A percentile compares a stretch with the other conserved stretches of the same genome.
These are phyloP conservation scores for Brachionus asplanchnoidis DNA, from an alignment of 1,140 invertebrate species.

Conservation along the genomic window DNA sequence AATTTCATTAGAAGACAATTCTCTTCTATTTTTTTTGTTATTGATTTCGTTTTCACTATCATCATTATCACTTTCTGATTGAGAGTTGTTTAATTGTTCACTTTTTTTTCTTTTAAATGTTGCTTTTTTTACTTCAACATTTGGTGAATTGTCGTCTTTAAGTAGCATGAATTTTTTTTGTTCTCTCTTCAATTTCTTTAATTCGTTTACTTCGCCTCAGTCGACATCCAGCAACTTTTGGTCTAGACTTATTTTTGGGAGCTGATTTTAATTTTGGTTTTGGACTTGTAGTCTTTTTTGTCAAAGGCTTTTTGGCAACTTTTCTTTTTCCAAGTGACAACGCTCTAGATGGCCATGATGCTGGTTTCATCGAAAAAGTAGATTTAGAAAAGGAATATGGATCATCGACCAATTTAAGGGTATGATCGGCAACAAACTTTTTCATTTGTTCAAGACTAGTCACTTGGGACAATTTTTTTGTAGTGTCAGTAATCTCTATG, in stretches of 20 bases:
- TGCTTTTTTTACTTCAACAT: neutral
- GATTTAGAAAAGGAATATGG: neutral
- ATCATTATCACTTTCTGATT: neutral
- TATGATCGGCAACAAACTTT: neutral
- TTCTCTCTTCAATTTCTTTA: neutral
- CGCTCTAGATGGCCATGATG: neutral
- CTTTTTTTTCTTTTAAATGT: neutral
- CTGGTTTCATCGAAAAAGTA: neutral
- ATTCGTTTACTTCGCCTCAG: neutral
- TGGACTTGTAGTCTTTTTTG: neutral
- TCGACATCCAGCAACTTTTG: neutral
- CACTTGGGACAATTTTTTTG: neutral
- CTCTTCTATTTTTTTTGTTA: neutral
- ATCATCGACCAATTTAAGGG: neutral
- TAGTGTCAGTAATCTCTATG: neutral
- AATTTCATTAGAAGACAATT: neutral
- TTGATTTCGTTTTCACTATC: neutral
- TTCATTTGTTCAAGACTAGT: constrained; percentile 17
- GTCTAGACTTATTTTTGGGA: neutral
- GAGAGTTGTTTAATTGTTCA: neutral
- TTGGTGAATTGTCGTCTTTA: neutral
- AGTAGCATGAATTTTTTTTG: neutral
- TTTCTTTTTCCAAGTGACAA: neutral
- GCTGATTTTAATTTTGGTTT: neutral
- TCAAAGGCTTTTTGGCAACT: neutral